Evolutionary conservation across 2,113 vertebrate genomes (phyloP).

Genomic region (Oriolus oriolus): DNA sequence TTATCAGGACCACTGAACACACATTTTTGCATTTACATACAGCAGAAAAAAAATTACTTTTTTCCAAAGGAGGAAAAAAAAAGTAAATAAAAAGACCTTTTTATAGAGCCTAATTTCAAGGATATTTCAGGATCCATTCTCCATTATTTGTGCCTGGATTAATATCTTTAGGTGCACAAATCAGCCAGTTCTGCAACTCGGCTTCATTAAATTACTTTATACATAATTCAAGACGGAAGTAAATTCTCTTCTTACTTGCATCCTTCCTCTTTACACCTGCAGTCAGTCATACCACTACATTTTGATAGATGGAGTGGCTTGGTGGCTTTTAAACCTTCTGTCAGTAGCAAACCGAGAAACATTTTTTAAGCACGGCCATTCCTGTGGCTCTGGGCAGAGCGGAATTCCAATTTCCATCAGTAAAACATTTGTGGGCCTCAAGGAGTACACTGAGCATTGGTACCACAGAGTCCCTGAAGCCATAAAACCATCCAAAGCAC

Average conservation of each 20-base stretch:
- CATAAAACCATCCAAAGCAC: neutral
- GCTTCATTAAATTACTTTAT: conserved; percentile 1
- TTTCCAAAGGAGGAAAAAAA: neutral
- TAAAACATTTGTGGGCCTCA: neutral
- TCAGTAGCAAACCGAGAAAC: neutral
- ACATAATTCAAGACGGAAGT: neutral
- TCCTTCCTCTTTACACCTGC: neutral
- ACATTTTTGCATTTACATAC: neutral
- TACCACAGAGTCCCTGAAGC: neutral
- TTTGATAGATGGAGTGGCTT: neutral
- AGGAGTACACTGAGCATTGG: neutral
- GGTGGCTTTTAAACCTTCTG: neutral
- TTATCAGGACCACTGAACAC: neutral
- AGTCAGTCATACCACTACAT: neutral
- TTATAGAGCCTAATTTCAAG: neutral
- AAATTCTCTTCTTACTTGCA: neutral
- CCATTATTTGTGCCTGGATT: neutral
- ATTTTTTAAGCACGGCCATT: neutral
- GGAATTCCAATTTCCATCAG: neutral
- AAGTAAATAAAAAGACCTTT: neutral
- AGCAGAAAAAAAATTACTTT: neutral
- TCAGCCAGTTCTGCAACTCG: neutral
- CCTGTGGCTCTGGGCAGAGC: neutral
- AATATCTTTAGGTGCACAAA: neutral
- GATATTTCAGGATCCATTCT: neutral